Evolutionary conservation across 2,113 vertebrate species (phyloP).

Genomic region (Microtus ochrogaster): DNA sequence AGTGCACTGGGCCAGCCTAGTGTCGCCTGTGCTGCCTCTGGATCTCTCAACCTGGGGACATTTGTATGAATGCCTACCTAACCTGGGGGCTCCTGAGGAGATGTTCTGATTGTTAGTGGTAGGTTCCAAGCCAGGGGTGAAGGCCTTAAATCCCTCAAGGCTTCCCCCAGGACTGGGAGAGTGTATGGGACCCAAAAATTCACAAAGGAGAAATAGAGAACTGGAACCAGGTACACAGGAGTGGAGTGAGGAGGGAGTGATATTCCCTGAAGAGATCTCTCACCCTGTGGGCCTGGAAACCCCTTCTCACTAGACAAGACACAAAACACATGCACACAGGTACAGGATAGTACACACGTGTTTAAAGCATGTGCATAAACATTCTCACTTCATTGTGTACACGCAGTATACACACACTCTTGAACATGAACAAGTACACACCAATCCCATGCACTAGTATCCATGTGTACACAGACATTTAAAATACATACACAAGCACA

Average conservation of each 20-base stretch:
- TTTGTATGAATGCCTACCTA: not conserved
- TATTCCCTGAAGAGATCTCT: not conserved
- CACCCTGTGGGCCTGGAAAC: not conserved
- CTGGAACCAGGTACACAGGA: constrained; percentile 6
- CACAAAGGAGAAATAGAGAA: not conserved
- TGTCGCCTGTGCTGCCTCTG: not conserved
- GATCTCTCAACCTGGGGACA: not conserved
- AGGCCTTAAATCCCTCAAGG: not conserved
- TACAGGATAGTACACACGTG: not conserved
- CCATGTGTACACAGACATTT: not conserved
- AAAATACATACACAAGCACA: not conserved
- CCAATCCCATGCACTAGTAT: not conserved
- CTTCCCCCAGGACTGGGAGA: not conserved
- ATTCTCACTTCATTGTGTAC: not conserved
- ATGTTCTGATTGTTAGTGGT: not conserved
- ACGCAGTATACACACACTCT: not conserved
- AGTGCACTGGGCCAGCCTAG: not conserved
- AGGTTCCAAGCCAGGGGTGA: not conserved
- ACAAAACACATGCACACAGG: not conserved
- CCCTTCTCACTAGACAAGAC: not conserved
- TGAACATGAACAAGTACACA: not conserved
- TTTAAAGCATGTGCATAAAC: not conserved
- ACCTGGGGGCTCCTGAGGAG: not conserved
- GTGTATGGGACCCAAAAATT: not conserved
- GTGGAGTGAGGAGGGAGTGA: not conserved